Conservation (phyloP, 2,113 vertebrate genomes). For the Gopherus flavomarginatus region DNA sequence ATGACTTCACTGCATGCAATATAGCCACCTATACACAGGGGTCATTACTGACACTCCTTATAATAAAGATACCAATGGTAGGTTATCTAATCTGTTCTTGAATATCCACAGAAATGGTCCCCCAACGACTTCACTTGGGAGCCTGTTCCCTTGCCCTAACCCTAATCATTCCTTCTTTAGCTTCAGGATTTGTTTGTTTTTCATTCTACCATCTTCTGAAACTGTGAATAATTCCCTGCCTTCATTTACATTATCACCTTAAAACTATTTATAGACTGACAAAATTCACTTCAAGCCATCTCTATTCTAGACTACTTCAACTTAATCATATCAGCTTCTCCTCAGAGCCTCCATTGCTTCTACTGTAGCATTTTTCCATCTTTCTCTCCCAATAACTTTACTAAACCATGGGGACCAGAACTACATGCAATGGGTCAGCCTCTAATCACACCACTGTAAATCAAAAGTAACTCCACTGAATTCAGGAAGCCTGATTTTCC, state of each 20-base stretch:
- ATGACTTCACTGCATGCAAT: not conserved
- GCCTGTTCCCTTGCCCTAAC: not conserved
- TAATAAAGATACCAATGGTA: not conserved
- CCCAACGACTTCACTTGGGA: not conserved
- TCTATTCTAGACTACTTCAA: not conserved
- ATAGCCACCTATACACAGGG: not conserved
- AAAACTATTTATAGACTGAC: slow-evolving; percentile 26
- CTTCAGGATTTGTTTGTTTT: slow-evolving; percentile 11
- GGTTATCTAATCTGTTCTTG: not conserved
- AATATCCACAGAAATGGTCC: not conserved
- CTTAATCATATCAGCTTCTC: not conserved
- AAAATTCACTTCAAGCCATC: not conserved
- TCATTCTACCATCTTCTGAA: not conserved
- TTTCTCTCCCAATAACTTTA: not conserved
- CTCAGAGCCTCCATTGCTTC: not conserved
- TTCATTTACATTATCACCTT: slow-evolving; percentile 30
- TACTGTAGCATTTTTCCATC: rapidly evolving
- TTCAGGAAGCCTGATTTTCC: not conserved
- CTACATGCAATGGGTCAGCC: not conserved
- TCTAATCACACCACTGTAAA: not conserved
- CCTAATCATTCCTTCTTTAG: not conserved
- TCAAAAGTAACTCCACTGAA: not conserved
- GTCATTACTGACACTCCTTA: not conserved
- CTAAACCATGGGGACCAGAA: not conserved
- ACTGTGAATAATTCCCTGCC: not conserved